Evolutionary conservation across 2,888 invertebrate species (phyloP).

Genomic region (Baccha elongata): DNA sequence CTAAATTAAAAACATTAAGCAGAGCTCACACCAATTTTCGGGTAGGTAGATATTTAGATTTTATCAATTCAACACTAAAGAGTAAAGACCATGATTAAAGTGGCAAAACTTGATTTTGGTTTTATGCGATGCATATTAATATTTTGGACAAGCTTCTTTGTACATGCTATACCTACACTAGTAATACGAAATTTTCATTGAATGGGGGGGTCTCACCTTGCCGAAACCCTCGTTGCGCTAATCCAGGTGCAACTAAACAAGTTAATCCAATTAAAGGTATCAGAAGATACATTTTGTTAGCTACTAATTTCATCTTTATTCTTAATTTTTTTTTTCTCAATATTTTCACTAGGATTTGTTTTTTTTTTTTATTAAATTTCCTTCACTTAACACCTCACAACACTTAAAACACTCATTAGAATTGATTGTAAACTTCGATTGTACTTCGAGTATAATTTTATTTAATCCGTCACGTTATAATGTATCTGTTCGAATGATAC

Average conservation of each 20-base stretch:
- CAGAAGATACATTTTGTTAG: constrained; percentile 35
- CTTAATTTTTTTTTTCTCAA: not conserved
- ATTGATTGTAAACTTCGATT: not conserved
- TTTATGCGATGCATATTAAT: constrained; percentile 5
- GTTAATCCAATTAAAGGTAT: constrained; percentile 52
- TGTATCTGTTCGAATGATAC: constrained; percentile 15
- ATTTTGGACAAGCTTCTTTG: constrained; percentile 8
- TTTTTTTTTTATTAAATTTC: not conserved
- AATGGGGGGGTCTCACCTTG: constrained; percentile 39
- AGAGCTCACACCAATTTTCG: constrained; percentile 5
- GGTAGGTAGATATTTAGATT: too few relatives aligned
- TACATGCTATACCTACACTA: not conserved
- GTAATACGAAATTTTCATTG: constrained; percentile 1
- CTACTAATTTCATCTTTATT: constrained; percentile 25
- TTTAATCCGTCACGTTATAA: constrained; percentile 18
- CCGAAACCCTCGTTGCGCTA: constrained; percentile 56
- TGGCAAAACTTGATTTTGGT: constrained; percentile 11
- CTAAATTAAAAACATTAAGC: not conserved
- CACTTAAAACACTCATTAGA: not conserved
- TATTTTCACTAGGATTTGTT: not conserved
- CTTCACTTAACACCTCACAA: constrained; percentile 41
- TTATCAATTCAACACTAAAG: not conserved
- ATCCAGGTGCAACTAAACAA: constrained; percentile 44
- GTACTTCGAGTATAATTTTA: not conserved
- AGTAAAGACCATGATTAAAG: not conserved